Evolutionary conservation across 2,113 vertebrate genomes (phyloP).

Genomic region (Toxotes jaculatrix): DNA sequence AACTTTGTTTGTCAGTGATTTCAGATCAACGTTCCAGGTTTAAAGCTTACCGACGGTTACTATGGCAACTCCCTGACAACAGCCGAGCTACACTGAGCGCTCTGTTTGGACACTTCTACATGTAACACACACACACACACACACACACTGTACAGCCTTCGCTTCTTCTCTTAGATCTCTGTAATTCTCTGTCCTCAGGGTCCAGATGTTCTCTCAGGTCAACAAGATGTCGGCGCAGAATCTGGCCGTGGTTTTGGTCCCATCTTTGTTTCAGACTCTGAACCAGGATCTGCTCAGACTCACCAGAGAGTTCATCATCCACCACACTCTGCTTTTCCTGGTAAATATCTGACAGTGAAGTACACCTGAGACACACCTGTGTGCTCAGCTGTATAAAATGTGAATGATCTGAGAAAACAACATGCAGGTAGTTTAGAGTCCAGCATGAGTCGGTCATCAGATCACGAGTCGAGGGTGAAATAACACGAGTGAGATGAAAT

Average conservation of each 20-base stretch:
- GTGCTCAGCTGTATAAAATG: too few species aligned
- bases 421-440: too few species aligned
- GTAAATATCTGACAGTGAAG: constrained; percentile 43
- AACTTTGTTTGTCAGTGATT: constrained; percentile 54
- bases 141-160: too few species aligned
- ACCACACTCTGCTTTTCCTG: constrained; percentile 80
- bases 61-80: constrained; percentile 72
- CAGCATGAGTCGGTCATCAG: too few species aligned
- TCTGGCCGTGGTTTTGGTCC: constrained; percentile 83
- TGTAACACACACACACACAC: constrained; percentile 62
- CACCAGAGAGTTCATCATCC: constrained; percentile 82
- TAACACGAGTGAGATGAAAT: too few species aligned
- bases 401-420: too few species aligned
- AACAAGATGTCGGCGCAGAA: constrained; percentile 85
- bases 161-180: too few species aligned
- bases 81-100: constrained; percentile 70
- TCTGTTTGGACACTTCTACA: constrained; percentile 82
- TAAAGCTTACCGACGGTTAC: constrained; percentile 65
- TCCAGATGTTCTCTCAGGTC: constrained; percentile 81
- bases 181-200: constrained; percentile 57
- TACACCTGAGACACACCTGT: neutral
- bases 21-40: constrained; percentile 68
- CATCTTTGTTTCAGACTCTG: constrained; percentile 79
- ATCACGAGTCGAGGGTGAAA: too few species aligned
- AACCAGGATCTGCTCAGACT: constrained; percentile 76